phyloP scores from a whole-genome alignment of 1,140 invertebrate genomes.

The Lethrus apterus region DNA sequence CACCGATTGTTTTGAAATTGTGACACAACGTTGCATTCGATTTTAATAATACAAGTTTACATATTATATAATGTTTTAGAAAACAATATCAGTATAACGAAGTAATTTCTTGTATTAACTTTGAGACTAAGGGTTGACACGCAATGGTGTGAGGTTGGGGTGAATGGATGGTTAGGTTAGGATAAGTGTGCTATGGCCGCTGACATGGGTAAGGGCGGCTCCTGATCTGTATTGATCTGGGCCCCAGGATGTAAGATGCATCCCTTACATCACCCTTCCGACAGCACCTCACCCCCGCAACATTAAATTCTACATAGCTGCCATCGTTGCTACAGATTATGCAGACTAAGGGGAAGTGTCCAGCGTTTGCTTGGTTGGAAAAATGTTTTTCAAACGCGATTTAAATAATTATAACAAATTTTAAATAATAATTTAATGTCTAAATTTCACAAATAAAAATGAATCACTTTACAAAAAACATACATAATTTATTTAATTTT shows the following conservation, averaged over 20 bases:
- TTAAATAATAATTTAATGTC: too few relatives aligned
- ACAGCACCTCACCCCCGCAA: conserved; percentile 5
- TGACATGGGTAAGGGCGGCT: conserved; percentile 40
- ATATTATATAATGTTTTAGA: too few relatives aligned
- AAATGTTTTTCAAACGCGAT: too few relatives aligned
- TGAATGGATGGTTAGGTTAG: conserved; percentile 15
- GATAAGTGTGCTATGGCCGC: conserved; percentile 37
- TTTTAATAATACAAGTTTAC: too few relatives aligned
- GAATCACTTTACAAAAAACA: too few relatives aligned
- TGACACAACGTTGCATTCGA: too few relatives aligned
- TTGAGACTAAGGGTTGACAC: too few relatives aligned
- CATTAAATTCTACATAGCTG: conserved; percentile 8
- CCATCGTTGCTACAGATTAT: conserved; percentile 1
- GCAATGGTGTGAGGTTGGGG: conserved; percentile 13
- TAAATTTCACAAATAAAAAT: too few relatives aligned
- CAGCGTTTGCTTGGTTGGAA: too few relatives aligned
- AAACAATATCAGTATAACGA: background rate
- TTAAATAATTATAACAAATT: too few relatives aligned
- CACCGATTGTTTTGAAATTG: too few relatives aligned
- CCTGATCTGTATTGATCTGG: conserved; percentile 42
- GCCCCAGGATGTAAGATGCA: conserved; percentile 41
- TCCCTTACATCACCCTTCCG: conserved; percentile 36
- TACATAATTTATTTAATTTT: too few relatives aligned
- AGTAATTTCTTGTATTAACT: background rate
- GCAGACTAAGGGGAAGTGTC: background rate